Conservation (phyloP, 2,888 invertebrate species). For the Calameuta idolon region DNA sequence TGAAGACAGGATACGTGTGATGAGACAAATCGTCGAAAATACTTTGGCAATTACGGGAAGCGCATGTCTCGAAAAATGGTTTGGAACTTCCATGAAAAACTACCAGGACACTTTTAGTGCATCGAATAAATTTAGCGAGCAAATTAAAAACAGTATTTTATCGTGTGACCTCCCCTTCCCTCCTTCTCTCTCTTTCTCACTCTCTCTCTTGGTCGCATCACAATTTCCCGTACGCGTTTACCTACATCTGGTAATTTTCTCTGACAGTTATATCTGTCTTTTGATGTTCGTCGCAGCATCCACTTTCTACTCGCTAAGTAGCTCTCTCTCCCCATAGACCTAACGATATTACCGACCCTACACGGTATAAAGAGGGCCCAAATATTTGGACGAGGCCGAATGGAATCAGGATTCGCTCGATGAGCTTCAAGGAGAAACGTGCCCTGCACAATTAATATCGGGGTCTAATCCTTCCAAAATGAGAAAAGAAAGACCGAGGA, state of each 20-base stretch:
- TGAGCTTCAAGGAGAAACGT: conserved; percentile 9
- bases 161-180: conserved; percentile 15
- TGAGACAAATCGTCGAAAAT: not conserved
- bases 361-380: too few relatives aligned
- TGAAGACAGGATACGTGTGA: too few relatives aligned
- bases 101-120: conserved; percentile 32
- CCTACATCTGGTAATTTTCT: not conserved
- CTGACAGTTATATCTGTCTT: not conserved
- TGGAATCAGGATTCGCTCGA: not conserved
- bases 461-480: conserved; percentile 15
- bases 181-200: too few relatives aligned
- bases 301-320: too few relatives aligned
- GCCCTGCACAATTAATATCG: conserved; percentile 20
- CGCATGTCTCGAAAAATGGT: conserved; percentile 36
- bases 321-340: too few relatives aligned
- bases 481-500: conserved; percentile 9
- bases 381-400: too few relatives aligned
- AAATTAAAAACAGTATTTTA: conserved; percentile 39
- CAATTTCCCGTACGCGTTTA: conserved; percentile 15
- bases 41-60: conserved; percentile 29
- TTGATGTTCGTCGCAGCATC: too few relatives aligned
- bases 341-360: too few relatives aligned
- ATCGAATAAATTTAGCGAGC: conserved; percentile 35
- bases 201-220: conserved; percentile 12
- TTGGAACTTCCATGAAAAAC: conserved; percentile 27